Base-by-base conservation (phyloP, 2,797 vertebrate species). In the Gallirallus australis region DNA sequence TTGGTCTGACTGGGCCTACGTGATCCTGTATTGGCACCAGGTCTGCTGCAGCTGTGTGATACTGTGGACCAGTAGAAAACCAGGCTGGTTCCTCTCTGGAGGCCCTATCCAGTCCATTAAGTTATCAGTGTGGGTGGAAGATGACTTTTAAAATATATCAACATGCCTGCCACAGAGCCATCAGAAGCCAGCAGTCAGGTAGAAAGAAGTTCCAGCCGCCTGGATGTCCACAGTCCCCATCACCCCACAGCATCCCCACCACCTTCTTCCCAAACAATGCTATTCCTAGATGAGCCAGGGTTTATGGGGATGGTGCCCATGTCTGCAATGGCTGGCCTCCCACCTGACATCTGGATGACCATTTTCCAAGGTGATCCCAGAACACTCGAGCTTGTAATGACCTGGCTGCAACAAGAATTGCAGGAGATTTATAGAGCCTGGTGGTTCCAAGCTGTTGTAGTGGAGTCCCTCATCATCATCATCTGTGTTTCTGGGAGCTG, bases 41-140 rank as follows among this genome's bases (percentile, higher is more conserved):
- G 14, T 59, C 40, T 68, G 14, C 21, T 59, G 59, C 11, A 16
- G 31, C 45, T 76, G 20, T 1, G 0, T 42, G 15, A 30, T 35
- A 68, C 1, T 1, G 16, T 20, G 25, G 16, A 50, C 10, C 8
- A 25, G 30, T 25, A 75, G 16, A 50, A 75, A 66, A 66, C 10
- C 35, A 50, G 31, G 21, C 20, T 75, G 35, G 14, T 18, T 11
- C 3, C 7, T 53, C 15, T 48, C 19, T 2, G 2, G 11, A 7
- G 9, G 6, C 3, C 5, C 18, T 73, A 15, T 56, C 9, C 15
- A 28, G 15, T 56, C 18, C 33, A 48, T 28, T 40, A 48, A 28
- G 24, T 40, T 73, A 15, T 56, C 0, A 0, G 11, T 47, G 28
- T 0, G 2, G 21, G 7, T 39, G n/a, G 24, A 72, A 27, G 17